phyloP scores from a whole-genome alignment of 2,797 vertebrate species.

The Microctenopoma stevenorrisi region DNA sequence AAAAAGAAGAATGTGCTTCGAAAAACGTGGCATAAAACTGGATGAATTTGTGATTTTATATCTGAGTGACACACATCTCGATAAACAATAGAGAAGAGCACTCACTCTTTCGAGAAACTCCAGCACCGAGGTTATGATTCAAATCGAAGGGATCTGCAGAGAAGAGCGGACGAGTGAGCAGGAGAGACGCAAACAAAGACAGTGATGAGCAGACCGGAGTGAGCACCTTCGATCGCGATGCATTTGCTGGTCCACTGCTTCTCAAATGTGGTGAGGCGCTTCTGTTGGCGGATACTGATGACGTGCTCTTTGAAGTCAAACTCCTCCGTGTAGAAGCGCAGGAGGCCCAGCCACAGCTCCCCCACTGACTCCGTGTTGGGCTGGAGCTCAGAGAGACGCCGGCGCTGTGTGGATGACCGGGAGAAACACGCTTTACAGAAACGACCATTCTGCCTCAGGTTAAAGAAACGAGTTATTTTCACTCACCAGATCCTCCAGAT shows the following conservation, averaged over 20 bases:
- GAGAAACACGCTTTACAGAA: background rate
- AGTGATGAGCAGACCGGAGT: background rate
- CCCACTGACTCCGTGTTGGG: constrained; percentile 93
- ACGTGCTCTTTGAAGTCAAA: constrained; percentile 99
- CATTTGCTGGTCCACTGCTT: constrained; percentile 99
- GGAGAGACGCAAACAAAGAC: background rate
- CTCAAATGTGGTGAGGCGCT: constrained; percentile 96
- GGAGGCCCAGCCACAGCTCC: constrained; percentile 95
- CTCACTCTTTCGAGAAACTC: constrained; percentile 99
- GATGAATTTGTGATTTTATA: too few relatives aligned
- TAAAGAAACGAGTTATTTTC: background rate
- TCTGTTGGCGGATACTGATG: constrained; percentile 97
- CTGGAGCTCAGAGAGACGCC: constrained; percentile 86
- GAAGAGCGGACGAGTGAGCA: constrained; percentile 13
- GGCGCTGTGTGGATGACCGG: constrained; percentile 75
- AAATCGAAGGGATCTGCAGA: constrained; percentile 96
- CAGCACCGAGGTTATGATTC: constrained; percentile 98
- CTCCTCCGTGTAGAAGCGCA: constrained; percentile 97
- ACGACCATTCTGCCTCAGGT: background rate
- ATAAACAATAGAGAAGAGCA: background rate
- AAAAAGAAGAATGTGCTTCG: background rate
- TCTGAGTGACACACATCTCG: background rate
- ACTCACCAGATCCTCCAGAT: constrained; percentile 93
- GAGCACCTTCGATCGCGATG: constrained; percentile 96
- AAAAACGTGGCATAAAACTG: too few relatives aligned